phyloP scores from a whole-genome alignment of 2,888 invertebrate species.

The Dione vanillae region DNA sequence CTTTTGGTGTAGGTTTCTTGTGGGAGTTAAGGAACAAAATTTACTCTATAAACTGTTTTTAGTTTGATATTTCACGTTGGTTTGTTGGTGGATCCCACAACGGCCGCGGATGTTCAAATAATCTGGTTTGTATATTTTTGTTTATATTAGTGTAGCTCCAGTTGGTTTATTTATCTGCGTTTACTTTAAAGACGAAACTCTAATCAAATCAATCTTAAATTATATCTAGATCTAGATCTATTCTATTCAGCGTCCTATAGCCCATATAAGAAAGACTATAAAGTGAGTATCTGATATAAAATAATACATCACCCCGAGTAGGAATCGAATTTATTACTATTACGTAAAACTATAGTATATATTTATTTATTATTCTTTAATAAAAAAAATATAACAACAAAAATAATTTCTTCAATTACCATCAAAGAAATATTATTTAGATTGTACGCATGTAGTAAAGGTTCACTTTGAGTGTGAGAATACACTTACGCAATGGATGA shows the following conservation, averaged over 20 bases:
- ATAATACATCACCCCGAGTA: no score
- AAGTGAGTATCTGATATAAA: no score
- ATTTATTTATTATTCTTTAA: background rate
- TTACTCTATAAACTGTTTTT: background rate
- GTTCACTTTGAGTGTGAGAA: constrained; percentile 5
- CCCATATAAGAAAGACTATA: no score
- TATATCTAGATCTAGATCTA: no score
- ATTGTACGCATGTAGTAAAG: background rate
- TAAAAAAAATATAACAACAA: background rate
- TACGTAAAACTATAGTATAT: no score
- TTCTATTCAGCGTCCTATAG: no score
- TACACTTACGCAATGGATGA: constrained; percentile 4
- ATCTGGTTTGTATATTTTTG: constrained; percentile 12
- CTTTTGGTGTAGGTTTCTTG: background rate
- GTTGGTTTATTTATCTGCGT: background rate
- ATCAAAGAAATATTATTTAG: background rate
- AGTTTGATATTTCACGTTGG: background rate
- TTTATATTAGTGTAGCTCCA: background rate
- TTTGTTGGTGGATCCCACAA: background rate
- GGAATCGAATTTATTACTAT: no score
- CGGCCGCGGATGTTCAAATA: background rate
- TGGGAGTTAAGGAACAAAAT: background rate
- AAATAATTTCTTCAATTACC: no score
- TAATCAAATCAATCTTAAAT: no score
- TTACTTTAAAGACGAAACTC: no score